These are phyloP conservation scores for Chaetophractus vellerosus DNA, from an alignment of 2,797 vertebrate species.

Conservation along the genomic window DNA sequence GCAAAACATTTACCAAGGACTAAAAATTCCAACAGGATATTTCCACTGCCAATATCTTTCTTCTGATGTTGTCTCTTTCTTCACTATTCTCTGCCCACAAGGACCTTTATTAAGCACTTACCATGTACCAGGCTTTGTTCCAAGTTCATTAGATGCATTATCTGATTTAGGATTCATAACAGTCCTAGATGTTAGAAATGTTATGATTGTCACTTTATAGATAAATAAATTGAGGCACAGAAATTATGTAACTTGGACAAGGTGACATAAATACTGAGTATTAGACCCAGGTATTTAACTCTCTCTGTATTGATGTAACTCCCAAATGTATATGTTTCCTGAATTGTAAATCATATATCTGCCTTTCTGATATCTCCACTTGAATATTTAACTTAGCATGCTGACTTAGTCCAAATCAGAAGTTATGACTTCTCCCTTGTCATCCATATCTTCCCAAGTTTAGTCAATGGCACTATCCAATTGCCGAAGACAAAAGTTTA, in stretches of 20 bases:
- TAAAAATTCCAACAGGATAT: neutral
- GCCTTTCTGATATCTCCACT: neutral
- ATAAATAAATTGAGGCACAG: conserved; percentile 29
- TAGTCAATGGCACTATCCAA: neutral
- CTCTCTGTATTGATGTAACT: neutral
- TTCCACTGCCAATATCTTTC: neutral
- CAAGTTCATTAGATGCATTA: conserved; percentile 39
- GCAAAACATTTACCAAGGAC: neutral
- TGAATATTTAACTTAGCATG: neutral
- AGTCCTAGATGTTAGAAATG: neutral
- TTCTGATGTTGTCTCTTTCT: neutral
- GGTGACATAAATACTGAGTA: neutral
- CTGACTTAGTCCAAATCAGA: neutral
- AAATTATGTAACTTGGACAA: neutral
- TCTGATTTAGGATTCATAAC: conserved; percentile 52
- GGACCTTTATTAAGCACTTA: neutral
- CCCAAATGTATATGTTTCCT: neutral
- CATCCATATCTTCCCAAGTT: neutral
- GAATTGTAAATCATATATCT: neutral
- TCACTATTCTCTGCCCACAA: neutral
- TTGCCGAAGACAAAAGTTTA: neutral
- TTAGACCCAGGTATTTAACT: neutral
- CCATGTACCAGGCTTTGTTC: neutral
- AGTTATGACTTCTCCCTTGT: neutral
- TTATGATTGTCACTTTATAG: neutral